A percentile compares a stretch with the other conserved stretches of the same genome.
Evolutionary conservation across 2,797 vertebrate genomes (phyloP).

Genomic region (Spinus pinus): DNA sequence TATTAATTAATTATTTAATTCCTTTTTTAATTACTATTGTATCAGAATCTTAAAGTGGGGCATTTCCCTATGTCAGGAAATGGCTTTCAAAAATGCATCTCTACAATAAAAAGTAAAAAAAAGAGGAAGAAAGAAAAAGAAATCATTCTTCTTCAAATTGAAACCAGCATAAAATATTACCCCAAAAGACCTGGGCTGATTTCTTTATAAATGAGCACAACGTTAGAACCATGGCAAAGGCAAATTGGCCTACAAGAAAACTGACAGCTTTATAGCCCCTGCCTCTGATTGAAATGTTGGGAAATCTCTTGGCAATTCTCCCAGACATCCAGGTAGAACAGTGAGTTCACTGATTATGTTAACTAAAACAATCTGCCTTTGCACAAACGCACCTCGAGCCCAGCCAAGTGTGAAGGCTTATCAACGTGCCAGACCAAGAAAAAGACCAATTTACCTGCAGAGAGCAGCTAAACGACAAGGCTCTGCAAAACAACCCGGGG

Average conservation of each 20-base stretch:
- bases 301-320: slow-evolving; percentile 85
- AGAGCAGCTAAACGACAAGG: background rate
- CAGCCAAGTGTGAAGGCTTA: slow-evolving; percentile 78
- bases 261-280: slow-evolving; percentile 87
- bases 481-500: background rate
- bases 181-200: slow-evolving; percentile 50
- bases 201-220: slow-evolving; percentile 74
- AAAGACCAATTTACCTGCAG: slow-evolving; percentile 68
- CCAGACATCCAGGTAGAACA: slow-evolving; percentile 88
- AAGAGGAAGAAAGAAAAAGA: background rate
- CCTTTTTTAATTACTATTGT: background rate
- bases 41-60: background rate
- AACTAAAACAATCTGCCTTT: slow-evolving; percentile 86
- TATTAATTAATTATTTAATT: slow-evolving; percentile 30
- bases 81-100: background rate
- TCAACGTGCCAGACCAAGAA: slow-evolving; percentile 66
- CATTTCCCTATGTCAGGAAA: slow-evolving; percentile 11
- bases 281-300: slow-evolving; percentile 82
- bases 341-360: slow-evolving; percentile 83
- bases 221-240: slow-evolving; percentile 79
- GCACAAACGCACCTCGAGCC: slow-evolving; percentile 79
- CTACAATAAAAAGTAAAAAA: background rate
- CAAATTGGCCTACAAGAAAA: slow-evolving; percentile 85
- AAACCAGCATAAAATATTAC: slow-evolving; percentile 70
- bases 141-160: slow-evolving; percentile 48